phyloP scores from a whole-genome alignment of 2,113 vertebrate species.

The Chascanopsetta lugubris region DNA sequence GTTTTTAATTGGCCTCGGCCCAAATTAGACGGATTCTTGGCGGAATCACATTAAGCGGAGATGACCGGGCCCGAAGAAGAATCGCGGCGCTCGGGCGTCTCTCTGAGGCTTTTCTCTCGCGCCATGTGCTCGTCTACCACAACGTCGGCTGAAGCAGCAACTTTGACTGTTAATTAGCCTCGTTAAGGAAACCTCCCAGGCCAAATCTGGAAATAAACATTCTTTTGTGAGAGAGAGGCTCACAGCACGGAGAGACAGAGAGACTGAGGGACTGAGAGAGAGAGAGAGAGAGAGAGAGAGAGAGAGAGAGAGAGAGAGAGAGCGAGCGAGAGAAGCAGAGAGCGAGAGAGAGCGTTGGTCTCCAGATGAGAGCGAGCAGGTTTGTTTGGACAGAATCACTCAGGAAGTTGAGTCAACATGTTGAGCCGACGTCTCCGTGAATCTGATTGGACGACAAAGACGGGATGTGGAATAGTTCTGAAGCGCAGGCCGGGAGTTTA shows the following conservation, averaged over 20 bases:
- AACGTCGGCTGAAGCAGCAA: slow-evolving; percentile 63
- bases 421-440: no score
- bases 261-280: no score
- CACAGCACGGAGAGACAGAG: slow-evolving; percentile 3
- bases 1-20: slow-evolving; percentile 59
- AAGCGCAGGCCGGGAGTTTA: no score
- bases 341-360: no score
- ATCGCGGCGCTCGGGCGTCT: slow-evolving; percentile 42
- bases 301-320: no score
- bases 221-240: slow-evolving; percentile 44
- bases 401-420: no score
- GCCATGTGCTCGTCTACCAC: neutral
- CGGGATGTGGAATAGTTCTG: no score
- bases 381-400: slow-evolving; percentile 10
- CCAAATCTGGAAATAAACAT: slow-evolving; percentile 63
- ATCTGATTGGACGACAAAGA: no score
- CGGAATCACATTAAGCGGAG: slow-evolving; percentile 53
- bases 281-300: no score
- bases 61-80: slow-evolving; percentile 59
- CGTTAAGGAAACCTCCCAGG: slow-evolving; percentile 60
- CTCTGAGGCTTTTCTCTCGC: slow-evolving; percentile 60
- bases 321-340: no score
- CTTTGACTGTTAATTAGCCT: slow-evolving; percentile 70
- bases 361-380: slow-evolving; percentile 7
- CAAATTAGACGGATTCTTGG: slow-evolving; percentile 60